These are phyloP conservation scores for Acipenser ruthenus DNA, from an alignment of 2,797 vertebrate genomes.

Conservation along the genomic window DNA sequence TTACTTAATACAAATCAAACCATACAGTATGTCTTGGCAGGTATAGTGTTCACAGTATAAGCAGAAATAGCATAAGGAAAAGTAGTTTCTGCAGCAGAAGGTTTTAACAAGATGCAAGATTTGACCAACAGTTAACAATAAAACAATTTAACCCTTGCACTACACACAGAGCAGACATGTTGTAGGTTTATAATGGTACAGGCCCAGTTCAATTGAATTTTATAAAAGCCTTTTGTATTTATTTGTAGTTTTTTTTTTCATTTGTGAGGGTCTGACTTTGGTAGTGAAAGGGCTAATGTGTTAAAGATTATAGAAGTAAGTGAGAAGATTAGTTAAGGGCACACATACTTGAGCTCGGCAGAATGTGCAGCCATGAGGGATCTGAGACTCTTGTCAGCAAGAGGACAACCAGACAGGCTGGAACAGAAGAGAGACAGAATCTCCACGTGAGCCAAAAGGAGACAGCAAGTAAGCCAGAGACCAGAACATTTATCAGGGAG, in stretches of 20 bases:
- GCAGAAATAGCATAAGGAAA: no score
- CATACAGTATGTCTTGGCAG: no score
- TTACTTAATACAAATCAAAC: no score
- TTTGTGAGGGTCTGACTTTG: conserved; percentile 5
- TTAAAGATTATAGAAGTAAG: conserved; percentile 35
- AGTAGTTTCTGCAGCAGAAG: no score
- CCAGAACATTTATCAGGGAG: background rate
- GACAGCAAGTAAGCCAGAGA: conserved; percentile 6
- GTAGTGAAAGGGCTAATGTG: conserved; percentile 34
- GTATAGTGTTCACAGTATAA: no score
- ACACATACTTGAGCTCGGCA: conserved; percentile 99
- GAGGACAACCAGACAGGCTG: conserved; percentile 99
- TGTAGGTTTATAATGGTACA: no score
- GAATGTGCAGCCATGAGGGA: conserved; percentile 99
- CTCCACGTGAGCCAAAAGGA: background rate
- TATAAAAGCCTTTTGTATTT: no score
- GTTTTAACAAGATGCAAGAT: no score
- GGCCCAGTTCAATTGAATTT: no score
- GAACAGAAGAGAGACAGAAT: conserved; percentile 38
- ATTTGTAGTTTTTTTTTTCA: background rate
- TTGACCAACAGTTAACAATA: no score
- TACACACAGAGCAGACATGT: no score
- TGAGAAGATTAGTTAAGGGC: conserved; percentile 37
- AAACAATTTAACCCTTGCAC: no score
- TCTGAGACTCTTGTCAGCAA: conserved; percentile 99